Conservation (phyloP, 1,140 invertebrate genomes). For the Papilio aristodemus region DNA sequence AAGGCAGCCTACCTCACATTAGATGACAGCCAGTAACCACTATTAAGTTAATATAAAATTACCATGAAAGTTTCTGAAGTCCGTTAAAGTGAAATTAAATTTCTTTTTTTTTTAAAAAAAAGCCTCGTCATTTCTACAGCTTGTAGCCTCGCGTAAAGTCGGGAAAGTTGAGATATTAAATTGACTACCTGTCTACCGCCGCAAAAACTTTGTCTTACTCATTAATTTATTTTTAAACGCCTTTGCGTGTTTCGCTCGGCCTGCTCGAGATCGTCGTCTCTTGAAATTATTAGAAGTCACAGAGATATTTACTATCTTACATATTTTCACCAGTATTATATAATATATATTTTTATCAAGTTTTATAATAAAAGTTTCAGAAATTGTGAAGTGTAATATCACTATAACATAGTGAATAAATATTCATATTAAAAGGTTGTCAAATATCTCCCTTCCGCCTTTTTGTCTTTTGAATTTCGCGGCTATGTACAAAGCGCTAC, state of each 20-base stretch:
- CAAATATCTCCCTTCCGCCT: too few species aligned
- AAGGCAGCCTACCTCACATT: background rate
- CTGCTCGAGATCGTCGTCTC: background rate
- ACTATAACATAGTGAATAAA: too few species aligned
- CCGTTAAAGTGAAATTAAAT: background rate
- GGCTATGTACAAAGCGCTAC: too few species aligned
- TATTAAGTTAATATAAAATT: conserved; percentile 1
- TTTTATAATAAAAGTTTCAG: too few species aligned
- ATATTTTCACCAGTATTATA: too few species aligned
- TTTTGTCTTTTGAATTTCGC: too few species aligned
- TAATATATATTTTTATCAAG: too few species aligned
- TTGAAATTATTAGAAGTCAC: background rate
- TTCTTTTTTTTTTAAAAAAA: too few species aligned
- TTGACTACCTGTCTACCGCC: conserved; percentile 7
- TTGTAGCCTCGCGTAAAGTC: background rate
- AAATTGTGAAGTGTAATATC: too few species aligned
- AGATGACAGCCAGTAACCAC: too few species aligned
- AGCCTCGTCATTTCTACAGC: conserved; percentile 3
- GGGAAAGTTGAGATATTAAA: background rate
- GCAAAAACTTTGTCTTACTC: background rate
- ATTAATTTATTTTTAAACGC: conserved; percentile 18
- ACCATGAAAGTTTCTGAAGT: background rate
- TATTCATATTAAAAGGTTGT: too few species aligned
- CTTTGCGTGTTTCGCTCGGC: background rate
- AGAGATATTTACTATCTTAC: background rate